phyloP scores from a whole-genome alignment of 2,888 invertebrate genomes.

The Caenorhabditis panamensis region DNA sequence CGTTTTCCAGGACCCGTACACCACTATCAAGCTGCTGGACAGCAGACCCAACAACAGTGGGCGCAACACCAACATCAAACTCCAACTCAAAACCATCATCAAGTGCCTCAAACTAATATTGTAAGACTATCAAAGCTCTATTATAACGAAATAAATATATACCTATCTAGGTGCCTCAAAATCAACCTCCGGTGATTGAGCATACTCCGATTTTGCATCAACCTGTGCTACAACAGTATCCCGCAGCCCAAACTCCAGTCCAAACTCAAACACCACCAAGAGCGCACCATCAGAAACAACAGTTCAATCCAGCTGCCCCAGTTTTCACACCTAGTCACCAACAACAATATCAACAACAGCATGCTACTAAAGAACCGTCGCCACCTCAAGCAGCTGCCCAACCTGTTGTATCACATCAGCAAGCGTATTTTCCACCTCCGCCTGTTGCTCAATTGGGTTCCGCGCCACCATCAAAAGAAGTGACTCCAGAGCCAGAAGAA shows the following conservation, averaged over 20 bases:
- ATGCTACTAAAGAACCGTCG: conserved; percentile 3
- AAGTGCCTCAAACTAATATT: background rate
- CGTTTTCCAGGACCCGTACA: conserved; percentile 14
- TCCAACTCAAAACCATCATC: conserved; percentile 4
- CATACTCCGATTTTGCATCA: conserved; percentile 30
- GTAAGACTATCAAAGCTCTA: background rate
- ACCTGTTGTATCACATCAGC: background rate
- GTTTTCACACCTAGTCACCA: conserved; percentile 15
- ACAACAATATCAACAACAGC: conserved; percentile 25
- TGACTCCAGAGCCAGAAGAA: conserved; percentile 13
- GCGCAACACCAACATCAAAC: conserved; percentile 23
- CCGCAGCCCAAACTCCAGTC: background rate
- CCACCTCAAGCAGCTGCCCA: background rate
- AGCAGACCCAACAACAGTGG: conserved; percentile 20
- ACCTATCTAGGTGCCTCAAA: background rate
- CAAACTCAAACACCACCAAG: background rate
- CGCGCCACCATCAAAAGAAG: conserved; percentile 33
- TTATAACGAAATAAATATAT: background rate
- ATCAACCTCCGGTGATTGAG: conserved; percentile 24
- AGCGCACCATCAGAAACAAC: background rate
- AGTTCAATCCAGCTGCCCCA: conserved; percentile 27
- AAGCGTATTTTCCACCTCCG: conserved; percentile 16
- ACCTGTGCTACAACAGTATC: conserved; percentile 12
- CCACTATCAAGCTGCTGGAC: conserved; percentile 5
- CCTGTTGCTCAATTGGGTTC: conserved; percentile 21